Evolutionary conservation across 2,888 invertebrate species (phyloP), one percentile per base, ranked within the genome.

Genomic region (Teleiodes luculella): DNA sequence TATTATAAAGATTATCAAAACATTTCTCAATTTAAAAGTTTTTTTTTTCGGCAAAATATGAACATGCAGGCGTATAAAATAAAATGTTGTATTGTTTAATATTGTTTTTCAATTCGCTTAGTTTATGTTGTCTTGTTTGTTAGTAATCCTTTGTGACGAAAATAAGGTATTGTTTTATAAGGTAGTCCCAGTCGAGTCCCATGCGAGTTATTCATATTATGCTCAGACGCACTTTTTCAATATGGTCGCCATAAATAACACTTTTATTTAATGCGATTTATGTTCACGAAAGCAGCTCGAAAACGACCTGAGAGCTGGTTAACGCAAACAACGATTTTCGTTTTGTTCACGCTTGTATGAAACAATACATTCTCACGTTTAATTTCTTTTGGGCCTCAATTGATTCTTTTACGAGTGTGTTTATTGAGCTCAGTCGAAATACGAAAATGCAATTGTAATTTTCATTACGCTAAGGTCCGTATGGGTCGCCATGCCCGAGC

Each of bases 341-440:
- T 86, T 86, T 86, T 82, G 80, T 87, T 83, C 79, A 78, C 85
- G 84, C 81, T 79, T 74, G 73, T 82, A 83, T 80, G 84, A 81
- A 88, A 89, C 89, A 88, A 89, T 88, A 86, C 86, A 80, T 89
- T 88, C 89, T 87, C 88, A 87, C 88, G 86, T 89, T 87, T 87
- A 87, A 88, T 89, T 88, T 84, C 85, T 85, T 86, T 86, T 79
- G 81, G 79, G 72, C 76, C 76, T 80, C 86, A 86, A 88, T 87
- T 83, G 86, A 82, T 85, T 83, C 82, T 83, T 89, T 89, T 87
- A 89, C 80, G 86, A 86, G 78, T 86, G 84, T 88, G 88, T 88
- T 89, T 89, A 89, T 88, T 87, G 85, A 79, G 81, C 77, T 77
- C 76, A 78, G 76, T 83, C 76, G 76, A 80, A 81, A 81, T 82